phyloP scores from a whole-genome alignment of 2,888 invertebrate species.

The Megastigmus dorsalis region DNA sequence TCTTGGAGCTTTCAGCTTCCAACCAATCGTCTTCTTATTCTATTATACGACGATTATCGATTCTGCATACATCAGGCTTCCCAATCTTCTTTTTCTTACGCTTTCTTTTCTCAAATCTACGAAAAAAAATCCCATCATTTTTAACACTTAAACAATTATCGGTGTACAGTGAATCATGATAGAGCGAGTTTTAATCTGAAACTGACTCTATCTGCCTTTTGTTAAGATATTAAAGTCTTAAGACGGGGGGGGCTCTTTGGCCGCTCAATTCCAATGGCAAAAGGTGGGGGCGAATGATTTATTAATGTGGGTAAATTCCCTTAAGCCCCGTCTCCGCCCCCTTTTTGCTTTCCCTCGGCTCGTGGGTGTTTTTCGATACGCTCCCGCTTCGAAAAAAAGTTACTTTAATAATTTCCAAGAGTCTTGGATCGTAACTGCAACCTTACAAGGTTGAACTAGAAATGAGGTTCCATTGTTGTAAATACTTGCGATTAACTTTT shows the following conservation, averaged over 20 bases:
- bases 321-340: conserved; percentile 15
- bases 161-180: conserved; percentile 12
- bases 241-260: neutral
- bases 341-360: neutral
- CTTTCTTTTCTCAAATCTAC: too few species aligned
- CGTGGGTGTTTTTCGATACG: conserved; percentile 1
- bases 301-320: conserved; percentile 48
- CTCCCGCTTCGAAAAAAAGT: neutral
- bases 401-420: conserved; percentile 17
- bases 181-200: conserved; percentile 29
- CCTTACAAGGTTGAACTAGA: too few species aligned
- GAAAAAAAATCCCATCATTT: neutral
- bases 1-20: too few species aligned
- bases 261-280: conserved; percentile 22
- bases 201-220: conserved; percentile 36
- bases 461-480: too few species aligned
- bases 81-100: too few species aligned
- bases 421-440: neutral
- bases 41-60: too few species aligned
- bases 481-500: too few species aligned
- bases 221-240: conserved; percentile 48
- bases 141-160: conserved; percentile 21
- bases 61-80: too few species aligned
- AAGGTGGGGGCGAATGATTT: conserved; percentile 35
- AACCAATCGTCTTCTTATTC: too few species aligned